Conservation (phyloP, 2,888 invertebrate species). For the Caenorhabditis zanzibari region DNA sequence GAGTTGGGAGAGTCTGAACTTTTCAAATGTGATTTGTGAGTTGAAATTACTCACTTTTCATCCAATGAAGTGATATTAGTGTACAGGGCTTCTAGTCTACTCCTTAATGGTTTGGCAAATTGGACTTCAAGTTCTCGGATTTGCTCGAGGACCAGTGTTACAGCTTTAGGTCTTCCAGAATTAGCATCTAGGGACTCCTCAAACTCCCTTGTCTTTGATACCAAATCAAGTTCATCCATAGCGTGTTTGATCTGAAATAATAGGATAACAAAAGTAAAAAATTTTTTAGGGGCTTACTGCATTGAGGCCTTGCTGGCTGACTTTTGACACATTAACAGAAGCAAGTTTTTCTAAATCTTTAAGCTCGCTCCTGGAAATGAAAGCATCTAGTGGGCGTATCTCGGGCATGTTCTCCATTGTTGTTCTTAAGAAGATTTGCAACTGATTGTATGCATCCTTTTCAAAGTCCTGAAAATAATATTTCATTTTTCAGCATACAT, state of each 20-base stretch:
- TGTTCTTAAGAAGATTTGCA: conserved; percentile 64
- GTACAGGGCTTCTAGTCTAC: conserved; percentile 63
- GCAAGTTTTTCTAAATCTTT: conserved; percentile 68
- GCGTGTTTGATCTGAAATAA: conserved; percentile 66
- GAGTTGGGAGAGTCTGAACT: conserved; percentile 67
- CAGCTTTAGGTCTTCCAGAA: conserved; percentile 72
- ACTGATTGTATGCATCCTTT: conserved; percentile 67
- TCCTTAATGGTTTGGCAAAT: conserved; percentile 71
- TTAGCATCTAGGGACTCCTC: conserved; percentile 67
- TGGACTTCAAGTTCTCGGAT: conserved; percentile 71
- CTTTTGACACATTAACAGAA: conserved; percentile 70
- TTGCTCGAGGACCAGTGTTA: conserved; percentile 73
- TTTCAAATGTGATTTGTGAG: too few species aligned
- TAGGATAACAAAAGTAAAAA: background rate
- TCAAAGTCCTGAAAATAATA: conserved; percentile 66
- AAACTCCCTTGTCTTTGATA: conserved; percentile 68
- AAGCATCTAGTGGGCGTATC: conserved; percentile 59
- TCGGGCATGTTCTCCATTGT: conserved; percentile 69
- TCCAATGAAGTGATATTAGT: conserved; percentile 71
- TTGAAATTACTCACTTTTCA: conserved; percentile 50
- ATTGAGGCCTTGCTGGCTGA: conserved; percentile 67
- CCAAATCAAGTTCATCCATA: conserved; percentile 72
- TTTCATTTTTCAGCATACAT: background rate
- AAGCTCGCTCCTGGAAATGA: conserved; percentile 63
- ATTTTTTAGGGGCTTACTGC: conserved; percentile 48